Conservation (phyloP, 2,888 invertebrate genomes). For the Cantharis nigra region DNA sequence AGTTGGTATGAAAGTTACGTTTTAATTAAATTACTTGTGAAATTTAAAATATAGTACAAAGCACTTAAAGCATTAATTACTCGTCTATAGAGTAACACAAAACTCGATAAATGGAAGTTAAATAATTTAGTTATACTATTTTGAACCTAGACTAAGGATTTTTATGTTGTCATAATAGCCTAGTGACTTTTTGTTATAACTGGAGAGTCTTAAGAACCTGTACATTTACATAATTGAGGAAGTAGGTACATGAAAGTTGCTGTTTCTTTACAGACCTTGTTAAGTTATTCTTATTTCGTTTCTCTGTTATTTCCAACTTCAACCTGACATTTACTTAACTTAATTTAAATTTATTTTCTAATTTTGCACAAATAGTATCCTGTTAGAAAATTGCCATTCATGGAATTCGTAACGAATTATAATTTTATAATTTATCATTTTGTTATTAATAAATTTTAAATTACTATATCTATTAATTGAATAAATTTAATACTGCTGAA, state of each 20-base stretch:
- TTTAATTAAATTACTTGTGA: not conserved
- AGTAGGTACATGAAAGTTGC: slow-evolving; percentile 47
- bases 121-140: not conserved
- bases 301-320: slow-evolving; percentile 48
- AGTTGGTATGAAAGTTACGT: not conserved
- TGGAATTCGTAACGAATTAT: not conserved
- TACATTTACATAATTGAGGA: slow-evolving; percentile 53
- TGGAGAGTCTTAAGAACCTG: slow-evolving; percentile 36
- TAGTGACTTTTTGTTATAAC: slow-evolving; percentile 23
- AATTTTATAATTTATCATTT: not conserved
- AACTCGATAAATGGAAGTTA: not conserved
- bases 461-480: not conserved
- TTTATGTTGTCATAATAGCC: not conserved
- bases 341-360: slow-evolving; percentile 43
- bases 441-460: not conserved
- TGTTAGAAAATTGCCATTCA: not conserved
- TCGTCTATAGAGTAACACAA: not conserved
- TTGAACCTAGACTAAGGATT: not conserved
- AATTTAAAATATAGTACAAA: not conserved
- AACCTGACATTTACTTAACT: slow-evolving; percentile 49
- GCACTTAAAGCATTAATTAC: not conserved
- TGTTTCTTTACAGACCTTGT: slow-evolving; percentile 47
- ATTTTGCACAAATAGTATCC: not conserved
- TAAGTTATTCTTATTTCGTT: slow-evolving; percentile 49
- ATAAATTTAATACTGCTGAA: slow-evolving; percentile 8